Evolutionary conservation across 64 coral and sea anemone genomes (phyloP).

Genomic region (Pocillopora damicornis): DNA sequence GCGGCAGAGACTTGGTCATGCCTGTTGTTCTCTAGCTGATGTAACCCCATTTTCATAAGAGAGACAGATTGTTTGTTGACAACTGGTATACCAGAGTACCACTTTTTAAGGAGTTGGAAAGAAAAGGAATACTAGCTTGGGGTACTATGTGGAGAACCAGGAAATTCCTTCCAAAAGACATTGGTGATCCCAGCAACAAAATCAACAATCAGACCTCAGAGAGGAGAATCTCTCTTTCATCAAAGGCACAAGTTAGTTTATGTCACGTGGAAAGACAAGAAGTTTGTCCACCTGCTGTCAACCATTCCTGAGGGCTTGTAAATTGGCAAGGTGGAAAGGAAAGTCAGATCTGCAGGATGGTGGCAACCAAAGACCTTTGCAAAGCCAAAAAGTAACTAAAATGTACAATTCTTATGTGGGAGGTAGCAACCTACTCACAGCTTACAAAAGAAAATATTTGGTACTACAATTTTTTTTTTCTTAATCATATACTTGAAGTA

Average conservation of each 20-base stretch:
- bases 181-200: background rate
- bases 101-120: constrained; percentile 35
- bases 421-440: constrained; percentile 24
- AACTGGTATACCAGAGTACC: constrained; percentile 43
- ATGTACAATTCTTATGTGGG: constrained; percentile 40
- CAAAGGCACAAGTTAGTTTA: constrained; percentile 20
- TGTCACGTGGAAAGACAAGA: constrained; percentile 40
- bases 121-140: constrained; percentile 30
- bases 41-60: background rate
- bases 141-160: constrained; percentile 26
- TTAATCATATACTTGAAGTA: constrained; percentile 32
- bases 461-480: constrained; percentile 46
- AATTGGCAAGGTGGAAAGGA: constrained; percentile 36
- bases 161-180: constrained; percentile 41
- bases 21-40: constrained; percentile 15
- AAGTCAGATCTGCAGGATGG: background rate
- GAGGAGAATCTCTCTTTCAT: constrained; percentile 15
- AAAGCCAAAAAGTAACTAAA: constrained; percentile 23
- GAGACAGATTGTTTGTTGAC: constrained; percentile 40
- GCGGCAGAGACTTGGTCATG: constrained; percentile 30
- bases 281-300: constrained; percentile 30
- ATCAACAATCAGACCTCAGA: background rate
- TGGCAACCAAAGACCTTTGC: constrained; percentile 33
- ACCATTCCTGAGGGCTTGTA: constrained; percentile 18
- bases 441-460: constrained; percentile 37